Percentiles rank a stretch among this genome's conserved stretches.
Conservation (phyloP, 2,113 vertebrate genomes). For the Entelurus aequoreus region DNA sequence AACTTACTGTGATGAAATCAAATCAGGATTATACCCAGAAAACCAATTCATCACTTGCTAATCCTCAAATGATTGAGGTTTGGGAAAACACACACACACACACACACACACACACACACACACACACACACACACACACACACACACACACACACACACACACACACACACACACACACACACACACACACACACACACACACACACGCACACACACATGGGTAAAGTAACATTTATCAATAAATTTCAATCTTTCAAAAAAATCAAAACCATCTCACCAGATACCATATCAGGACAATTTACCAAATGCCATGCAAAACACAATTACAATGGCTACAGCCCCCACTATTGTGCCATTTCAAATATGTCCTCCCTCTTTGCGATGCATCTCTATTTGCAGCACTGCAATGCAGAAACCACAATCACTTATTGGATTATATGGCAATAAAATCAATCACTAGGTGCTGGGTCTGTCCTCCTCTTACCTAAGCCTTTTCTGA, state of each 20-base stretch:
- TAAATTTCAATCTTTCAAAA: slow-evolving; percentile 23
- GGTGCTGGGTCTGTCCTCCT: slow-evolving; percentile 38
- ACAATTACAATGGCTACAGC: slow-evolving; percentile 12
- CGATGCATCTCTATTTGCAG: slow-evolving; percentile 36
- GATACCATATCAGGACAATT: slow-evolving; percentile 28
- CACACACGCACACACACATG: slow-evolving; percentile 1
- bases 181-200: neutral
- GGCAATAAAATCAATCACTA: slow-evolving; percentile 56
- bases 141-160: slow-evolving; percentile 9
- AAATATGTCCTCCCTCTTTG: slow-evolving; percentile 15
- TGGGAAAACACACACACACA: slow-evolving; percentile 15
- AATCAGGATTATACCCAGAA: slow-evolving; percentile 57
- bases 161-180: neutral
- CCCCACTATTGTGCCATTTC: slow-evolving; percentile 21
- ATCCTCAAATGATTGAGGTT: slow-evolving; percentile 54
- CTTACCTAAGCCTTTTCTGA: slow-evolving; percentile 59
- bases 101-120: neutral
- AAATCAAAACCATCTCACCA: slow-evolving; percentile 28
- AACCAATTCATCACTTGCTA: slow-evolving; percentile 51
- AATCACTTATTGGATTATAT: slow-evolving; percentile 53
- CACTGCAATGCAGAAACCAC: slow-evolving; percentile 28
- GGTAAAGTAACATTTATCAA: slow-evolving; percentile 47
- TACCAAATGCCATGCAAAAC: slow-evolving; percentile 16
- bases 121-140: too few species aligned
- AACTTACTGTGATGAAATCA: slow-evolving; percentile 50